Evolutionary conservation across 2,888 invertebrate genomes (phyloP), one percentile per base, ranked within the genome.

Genomic region (Geotrupes spiniger): DNA sequence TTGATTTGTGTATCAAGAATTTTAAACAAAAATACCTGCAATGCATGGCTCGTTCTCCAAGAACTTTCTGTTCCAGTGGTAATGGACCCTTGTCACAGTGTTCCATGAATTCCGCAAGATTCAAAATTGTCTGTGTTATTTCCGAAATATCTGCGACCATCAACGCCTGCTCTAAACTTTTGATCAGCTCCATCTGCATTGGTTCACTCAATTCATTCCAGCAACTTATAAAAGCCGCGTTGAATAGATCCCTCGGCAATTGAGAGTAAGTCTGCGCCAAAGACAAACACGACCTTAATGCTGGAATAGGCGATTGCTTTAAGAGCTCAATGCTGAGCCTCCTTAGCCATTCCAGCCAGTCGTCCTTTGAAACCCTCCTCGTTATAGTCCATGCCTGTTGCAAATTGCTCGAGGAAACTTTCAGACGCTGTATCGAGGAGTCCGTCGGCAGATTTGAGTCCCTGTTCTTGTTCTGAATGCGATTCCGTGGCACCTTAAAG

Each of bases 51-150:
- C 92, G 79, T 59, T 94, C 89, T 0, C 97, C 96, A 0, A 99
- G 75, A 40, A 95, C 74, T 49, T 89, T 86, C 0, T 90, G 84
- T 50, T 93, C 87, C 50, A 99, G 80, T 0, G 97, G 96, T 52
- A 99, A 74, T 0, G 96, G 89, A 15, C 96, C 96, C 66, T 92
- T 89, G 65, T 99, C 98, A 65, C 97, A 98, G 68, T 99, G 99
- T 64, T 99, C 99, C 95, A 99, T 97, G 65, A 99, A 99, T 72
- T 99, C 99, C 0, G 97, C 97, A 53, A 99, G 76, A 76, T 99
- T 99, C 9, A 99, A 78, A 52, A 98, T 89, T 0, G 95, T 94
- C 65, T 97, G 97, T 0, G 95, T 96, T 36, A 97, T 87, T 70
- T 98, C 97, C 0, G 96, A 94, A 44, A 96, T 84, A 66, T 96